These are phyloP conservation scores for Drosophila chauvacae DNA, from an alignment of 1,140 invertebrate species.

Conservation along the genomic window DNA sequence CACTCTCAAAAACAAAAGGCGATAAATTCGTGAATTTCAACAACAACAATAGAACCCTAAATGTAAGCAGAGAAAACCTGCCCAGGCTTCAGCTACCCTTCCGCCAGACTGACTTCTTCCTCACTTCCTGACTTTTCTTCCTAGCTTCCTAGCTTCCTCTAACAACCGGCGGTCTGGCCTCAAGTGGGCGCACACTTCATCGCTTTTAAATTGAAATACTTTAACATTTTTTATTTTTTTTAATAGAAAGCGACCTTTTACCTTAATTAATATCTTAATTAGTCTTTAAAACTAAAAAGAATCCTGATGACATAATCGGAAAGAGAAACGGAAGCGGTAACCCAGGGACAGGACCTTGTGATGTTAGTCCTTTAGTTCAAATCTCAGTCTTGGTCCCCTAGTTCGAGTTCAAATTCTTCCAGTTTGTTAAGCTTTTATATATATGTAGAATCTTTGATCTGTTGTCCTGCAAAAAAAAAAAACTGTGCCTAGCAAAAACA, in stretches of 20 bases:
- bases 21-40: conserved; percentile 30
- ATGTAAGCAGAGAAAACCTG: conserved; percentile 29
- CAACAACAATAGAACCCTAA: conserved; percentile 32
- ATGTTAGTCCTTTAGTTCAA: conserved; percentile 21
- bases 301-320: background rate
- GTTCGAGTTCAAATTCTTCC: conserved; percentile 24
- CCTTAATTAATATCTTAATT: conserved; percentile 3
- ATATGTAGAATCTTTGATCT: background rate
- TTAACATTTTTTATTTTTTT: background rate
- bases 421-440: conserved; percentile 23
- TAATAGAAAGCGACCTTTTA: background rate
- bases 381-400: conserved; percentile 32
- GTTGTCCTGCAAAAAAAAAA: background rate
- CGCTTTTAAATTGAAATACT: background rate
- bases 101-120: conserved; percentile 24
- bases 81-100: conserved; percentile 27
- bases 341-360: conserved; percentile 7
- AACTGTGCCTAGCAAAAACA: conserved; percentile 35
- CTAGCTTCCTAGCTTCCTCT: conserved; percentile 3
- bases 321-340: background rate
- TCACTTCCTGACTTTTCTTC: conserved; percentile 14
- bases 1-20: background rate
- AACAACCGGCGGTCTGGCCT: conserved; percentile 2
- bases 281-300: background rate
- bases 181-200: background rate